A percentile compares a stretch with the other conserved stretches of the same genome.
phyloP scores from a whole-genome alignment of 64 coral and sea anemone genomes.

The Hydrozoanthus tunicans region DNA sequence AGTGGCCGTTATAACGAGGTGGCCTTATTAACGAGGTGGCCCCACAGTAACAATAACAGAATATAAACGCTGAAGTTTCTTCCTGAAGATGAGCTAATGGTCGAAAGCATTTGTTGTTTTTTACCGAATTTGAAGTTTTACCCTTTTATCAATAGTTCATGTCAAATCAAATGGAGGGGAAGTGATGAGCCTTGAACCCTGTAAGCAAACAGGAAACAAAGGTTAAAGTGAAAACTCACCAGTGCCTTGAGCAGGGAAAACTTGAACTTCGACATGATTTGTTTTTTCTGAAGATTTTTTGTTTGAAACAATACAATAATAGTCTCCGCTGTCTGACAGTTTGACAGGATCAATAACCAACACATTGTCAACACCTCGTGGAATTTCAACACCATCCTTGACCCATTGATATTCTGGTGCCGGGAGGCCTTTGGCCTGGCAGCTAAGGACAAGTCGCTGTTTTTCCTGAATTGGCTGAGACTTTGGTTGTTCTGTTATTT shows the following conservation, averaged over 20 bases:
- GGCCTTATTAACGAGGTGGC: too few species aligned
- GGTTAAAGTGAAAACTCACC: constrained; percentile 12
- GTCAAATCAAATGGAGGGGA: too few species aligned
- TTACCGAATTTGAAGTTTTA: too few species aligned
- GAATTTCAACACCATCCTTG: constrained; percentile 70
- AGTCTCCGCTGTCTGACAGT: constrained; percentile 59
- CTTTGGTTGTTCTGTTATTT: constrained; percentile 80
- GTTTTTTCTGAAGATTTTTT: constrained; percentile 55
- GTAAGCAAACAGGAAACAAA: neutral
- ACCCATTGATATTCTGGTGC: constrained; percentile 73
- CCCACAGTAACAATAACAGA: too few species aligned
- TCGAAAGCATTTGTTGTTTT: too few species aligned
- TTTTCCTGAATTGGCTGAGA: constrained; percentile 65
- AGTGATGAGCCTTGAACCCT: too few species aligned
- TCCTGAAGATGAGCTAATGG: too few species aligned
- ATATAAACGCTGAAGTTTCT: too few species aligned
- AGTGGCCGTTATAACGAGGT: too few species aligned
- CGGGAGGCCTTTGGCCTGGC: constrained; percentile 75
- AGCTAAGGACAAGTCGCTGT: constrained; percentile 47
- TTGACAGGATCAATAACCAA: constrained; percentile 57
- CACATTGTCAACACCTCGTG: constrained; percentile 62
- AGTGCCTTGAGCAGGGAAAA: constrained; percentile 44
- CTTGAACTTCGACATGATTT: constrained; percentile 68
- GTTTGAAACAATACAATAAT: constrained; percentile 68
- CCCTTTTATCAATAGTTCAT: too few species aligned